Evolutionary conservation across 2,888 invertebrate species (phyloP).

Genomic region (Zaprionus lineosus): DNA sequence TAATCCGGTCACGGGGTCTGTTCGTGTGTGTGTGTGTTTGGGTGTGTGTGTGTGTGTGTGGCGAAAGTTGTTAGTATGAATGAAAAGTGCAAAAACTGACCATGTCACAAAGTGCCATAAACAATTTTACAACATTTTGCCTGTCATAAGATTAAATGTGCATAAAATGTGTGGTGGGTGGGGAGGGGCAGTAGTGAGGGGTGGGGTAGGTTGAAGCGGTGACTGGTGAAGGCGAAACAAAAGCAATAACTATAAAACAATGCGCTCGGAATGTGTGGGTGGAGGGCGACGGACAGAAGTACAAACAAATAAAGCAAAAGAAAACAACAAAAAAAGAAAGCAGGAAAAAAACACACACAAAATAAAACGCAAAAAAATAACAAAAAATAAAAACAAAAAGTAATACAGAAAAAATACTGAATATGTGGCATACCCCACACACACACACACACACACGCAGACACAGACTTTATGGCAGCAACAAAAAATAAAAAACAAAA

Average conservation of each 20-base stretch:
- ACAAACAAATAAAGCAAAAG: slow-evolving; percentile 13
- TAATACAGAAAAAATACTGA: too few species aligned
- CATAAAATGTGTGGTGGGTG: slow-evolving; percentile 55
- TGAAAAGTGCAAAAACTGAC: slow-evolving; percentile 60
- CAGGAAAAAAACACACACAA: slow-evolving; percentile 20
- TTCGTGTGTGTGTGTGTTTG: slow-evolving; percentile 11
- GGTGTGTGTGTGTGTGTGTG: slow-evolving; percentile 13
- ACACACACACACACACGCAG: slow-evolving; percentile 14
- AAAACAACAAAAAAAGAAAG: slow-evolving; percentile 7
- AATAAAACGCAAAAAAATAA: too few species aligned
- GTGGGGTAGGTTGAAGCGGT: slow-evolving; percentile 7
- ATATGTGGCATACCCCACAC: too few species aligned
- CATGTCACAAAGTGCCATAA: slow-evolving; percentile 72
- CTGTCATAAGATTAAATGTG: slow-evolving; percentile 76
- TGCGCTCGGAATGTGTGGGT: slow-evolving; percentile 59
- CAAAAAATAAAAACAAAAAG: too few species aligned
- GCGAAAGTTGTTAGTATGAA: slow-evolving; percentile 11
- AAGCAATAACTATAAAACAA: slow-evolving; percentile 77
- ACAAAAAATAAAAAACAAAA: slow-evolving; percentile 18
- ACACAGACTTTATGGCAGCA: slow-evolving; percentile 47
- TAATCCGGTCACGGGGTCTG: slow-evolving; percentile 9
- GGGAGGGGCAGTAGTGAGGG: not conserved
- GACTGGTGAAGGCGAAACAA: slow-evolving; percentile 67
- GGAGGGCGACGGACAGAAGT: slow-evolving; percentile 18
- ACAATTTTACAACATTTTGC: slow-evolving; percentile 75